Percentiles rank a stretch among this genome's conserved stretches.
phyloP scores from a whole-genome alignment of 2,888 invertebrate genomes.

The Notodonta dromedarius region DNA sequence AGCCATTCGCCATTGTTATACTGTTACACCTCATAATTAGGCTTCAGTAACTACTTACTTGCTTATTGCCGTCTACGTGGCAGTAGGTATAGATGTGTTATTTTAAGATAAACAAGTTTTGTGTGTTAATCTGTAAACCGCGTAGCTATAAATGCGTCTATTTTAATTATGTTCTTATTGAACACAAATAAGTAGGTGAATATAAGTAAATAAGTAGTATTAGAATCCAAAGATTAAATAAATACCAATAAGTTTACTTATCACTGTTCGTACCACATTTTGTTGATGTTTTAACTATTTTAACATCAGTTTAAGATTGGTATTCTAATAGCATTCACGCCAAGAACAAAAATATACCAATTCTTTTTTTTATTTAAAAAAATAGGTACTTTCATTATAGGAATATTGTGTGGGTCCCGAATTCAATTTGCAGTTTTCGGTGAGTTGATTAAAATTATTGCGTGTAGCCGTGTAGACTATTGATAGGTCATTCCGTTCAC shows the following conservation, averaged over 20 bases:
- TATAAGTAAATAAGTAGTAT: not conserved
- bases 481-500: not conserved
- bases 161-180: too few relatives aligned
- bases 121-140: not conserved
- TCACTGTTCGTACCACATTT: not conserved
- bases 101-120: too few relatives aligned
- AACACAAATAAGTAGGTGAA: too few relatives aligned
- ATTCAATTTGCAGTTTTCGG: not conserved
- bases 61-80: too few relatives aligned
- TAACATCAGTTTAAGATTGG: not conserved
- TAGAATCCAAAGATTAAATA: not conserved
- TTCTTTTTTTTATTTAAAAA: not conserved
- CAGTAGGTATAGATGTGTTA: too few relatives aligned
- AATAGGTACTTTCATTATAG: too few relatives aligned
- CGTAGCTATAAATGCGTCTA: too few relatives aligned
- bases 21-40: too few relatives aligned
- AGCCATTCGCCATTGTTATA: too few relatives aligned
- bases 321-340: conserved; percentile 31
- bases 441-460: conserved; percentile 2
- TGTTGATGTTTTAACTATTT: not conserved
- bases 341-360: conserved; percentile 24
- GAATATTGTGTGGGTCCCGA: not conserved
- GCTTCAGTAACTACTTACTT: too few relatives aligned
- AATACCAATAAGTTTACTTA: not conserved
- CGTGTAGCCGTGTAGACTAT: not conserved